phyloP scores from a whole-genome alignment of 2,888 invertebrate genomes.

The Sminthurides aquaticus region DNA sequence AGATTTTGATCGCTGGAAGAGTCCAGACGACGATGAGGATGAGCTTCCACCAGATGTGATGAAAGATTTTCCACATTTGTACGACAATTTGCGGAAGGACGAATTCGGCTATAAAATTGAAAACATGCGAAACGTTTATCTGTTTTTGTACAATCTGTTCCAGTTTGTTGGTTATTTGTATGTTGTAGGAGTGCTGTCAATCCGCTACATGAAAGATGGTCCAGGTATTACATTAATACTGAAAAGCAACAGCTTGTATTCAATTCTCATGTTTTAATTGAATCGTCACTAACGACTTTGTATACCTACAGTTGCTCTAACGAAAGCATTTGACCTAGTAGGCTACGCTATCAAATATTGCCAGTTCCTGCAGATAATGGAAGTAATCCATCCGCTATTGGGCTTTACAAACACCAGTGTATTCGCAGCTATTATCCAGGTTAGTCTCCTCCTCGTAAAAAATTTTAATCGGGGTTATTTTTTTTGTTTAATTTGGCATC shows the following conservation, averaged over 20 bases:
- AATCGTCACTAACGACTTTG: no score
- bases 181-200: constrained; percentile 62
- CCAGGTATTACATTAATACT: constrained; percentile 52
- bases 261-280: no score
- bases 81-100: constrained; percentile 44
- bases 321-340: constrained; percentile 63
- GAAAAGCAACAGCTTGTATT: no score
- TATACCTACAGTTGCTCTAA: constrained; percentile 56
- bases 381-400: constrained; percentile 80
- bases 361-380: constrained; percentile 73
- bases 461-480: not conserved
- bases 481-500: no score
- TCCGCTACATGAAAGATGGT: constrained; percentile 69
- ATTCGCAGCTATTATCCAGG: constrained; percentile 67
- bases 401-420: constrained; percentile 76
- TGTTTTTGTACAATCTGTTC: constrained; percentile 79
- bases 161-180: constrained; percentile 81
- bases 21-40: constrained; percentile 65
- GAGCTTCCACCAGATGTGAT: constrained; percentile 62
- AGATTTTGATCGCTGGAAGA: constrained; percentile 85
- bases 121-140: constrained; percentile 68
- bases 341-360: constrained; percentile 71
- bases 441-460: constrained; percentile 36
- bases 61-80: constrained; percentile 67
- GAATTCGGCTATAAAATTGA: constrained; percentile 50